Percentiles rank a stretch among this genome's conserved stretches.
These are phyloP conservation scores for Philotrypesis tridentata DNA, from an alignment of 1,140 invertebrate species.

Conservation along the genomic window DNA sequence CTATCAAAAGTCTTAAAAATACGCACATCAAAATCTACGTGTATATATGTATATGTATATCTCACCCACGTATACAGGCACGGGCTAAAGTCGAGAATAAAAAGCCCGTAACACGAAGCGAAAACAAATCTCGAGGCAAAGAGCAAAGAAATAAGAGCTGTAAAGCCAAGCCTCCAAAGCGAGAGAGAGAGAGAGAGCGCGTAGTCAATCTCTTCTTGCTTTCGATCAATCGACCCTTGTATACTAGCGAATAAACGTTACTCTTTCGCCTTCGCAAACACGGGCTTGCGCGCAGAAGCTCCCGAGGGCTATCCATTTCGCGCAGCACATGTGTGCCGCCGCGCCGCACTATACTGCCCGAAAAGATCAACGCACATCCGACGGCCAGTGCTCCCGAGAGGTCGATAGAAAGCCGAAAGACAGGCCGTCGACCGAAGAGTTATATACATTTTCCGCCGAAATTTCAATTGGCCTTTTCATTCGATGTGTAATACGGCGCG, in stretches of 20 bases:
- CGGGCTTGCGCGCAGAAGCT: not conserved
- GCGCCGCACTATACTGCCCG: not conserved
- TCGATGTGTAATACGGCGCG: too few species aligned
- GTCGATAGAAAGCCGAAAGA: not conserved
- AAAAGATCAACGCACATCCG: not conserved
- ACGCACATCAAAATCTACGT: too few species aligned
- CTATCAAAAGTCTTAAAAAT: not conserved
- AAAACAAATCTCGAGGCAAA: not conserved
- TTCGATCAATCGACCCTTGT: not conserved
- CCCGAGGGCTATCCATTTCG: not conserved
- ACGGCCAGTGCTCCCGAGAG: not conserved
- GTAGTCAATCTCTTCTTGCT: not conserved
- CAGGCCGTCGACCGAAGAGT: not conserved
- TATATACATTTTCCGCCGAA: too few species aligned
- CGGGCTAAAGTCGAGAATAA: not conserved
- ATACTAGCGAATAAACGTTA: not conserved
- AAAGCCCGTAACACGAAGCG: not conserved
- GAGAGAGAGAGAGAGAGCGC: not conserved
- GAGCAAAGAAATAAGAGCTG: not conserved
- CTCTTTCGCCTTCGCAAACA: not conserved
- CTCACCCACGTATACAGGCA: not conserved
- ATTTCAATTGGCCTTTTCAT: not conserved
- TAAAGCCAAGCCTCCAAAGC: not conserved
- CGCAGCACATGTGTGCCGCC: not conserved
- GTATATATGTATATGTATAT: too few species aligned